A percentile compares a stretch with the other conserved stretches of the same genome.
Conservation (phyloP, 2,113 vertebrate genomes). For the Cinclus cinclus region DNA sequence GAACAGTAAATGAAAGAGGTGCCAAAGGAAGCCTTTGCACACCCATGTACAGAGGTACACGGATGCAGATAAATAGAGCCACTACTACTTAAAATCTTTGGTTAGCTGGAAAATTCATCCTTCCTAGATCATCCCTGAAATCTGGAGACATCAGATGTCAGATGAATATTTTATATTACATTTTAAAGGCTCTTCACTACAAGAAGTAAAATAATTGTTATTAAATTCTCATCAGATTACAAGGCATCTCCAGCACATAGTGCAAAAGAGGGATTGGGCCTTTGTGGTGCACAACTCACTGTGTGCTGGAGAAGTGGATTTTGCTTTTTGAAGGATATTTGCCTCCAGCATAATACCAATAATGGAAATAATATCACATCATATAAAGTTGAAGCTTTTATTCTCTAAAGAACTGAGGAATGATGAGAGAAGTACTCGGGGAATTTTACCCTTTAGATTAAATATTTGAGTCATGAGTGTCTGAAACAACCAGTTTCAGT, state of each 20-base stretch:
- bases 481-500: conserved; percentile 77
- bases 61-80: neutral
- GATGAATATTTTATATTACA: conserved; percentile 65
- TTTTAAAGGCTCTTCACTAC: conserved; percentile 54
- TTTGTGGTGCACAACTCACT: conserved; percentile 42
- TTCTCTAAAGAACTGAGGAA: conserved; percentile 73
- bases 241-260: conserved; percentile 35
- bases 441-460: conserved; percentile 81
- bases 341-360: conserved; percentile 79
- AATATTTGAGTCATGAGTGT: conserved; percentile 80
- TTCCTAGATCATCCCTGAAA: conserved; percentile 1
- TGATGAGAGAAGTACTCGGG: conserved; percentile 74
- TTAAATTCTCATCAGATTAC: conserved; percentile 75
- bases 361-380: conserved; percentile 83
- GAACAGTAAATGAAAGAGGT: neutral
- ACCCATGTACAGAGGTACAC: neutral
- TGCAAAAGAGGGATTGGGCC: conserved; percentile 44
- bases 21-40: neutral
- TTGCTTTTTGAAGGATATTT: conserved; percentile 77
- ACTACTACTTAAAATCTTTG: neutral
- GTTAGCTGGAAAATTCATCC: conserved; percentile 46
- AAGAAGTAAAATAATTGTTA: conserved; percentile 69
- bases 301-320: conserved; percentile 50
- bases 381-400: conserved; percentile 77
- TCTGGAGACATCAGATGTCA: neutral